Conservation (phyloP, 2,888 invertebrate genomes). For the Isoperla grammatica region DNA sequence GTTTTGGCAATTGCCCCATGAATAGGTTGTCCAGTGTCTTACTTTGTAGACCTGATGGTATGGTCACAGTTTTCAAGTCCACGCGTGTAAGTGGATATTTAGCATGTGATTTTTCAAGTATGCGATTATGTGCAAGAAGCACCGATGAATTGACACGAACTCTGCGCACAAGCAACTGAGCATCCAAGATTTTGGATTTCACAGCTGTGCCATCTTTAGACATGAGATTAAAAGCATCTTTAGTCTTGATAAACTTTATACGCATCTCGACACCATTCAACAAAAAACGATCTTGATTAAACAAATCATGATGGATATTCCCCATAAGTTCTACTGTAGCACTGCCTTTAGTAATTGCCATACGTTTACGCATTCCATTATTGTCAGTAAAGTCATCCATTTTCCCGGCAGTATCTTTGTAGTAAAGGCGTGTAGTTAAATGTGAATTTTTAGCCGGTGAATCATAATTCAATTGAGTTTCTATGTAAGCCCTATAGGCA, state of each 20-base stretch:
- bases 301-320: not conserved
- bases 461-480: conserved; percentile 25
- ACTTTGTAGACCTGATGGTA: conserved; percentile 28
- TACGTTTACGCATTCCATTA: not conserved
- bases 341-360: not conserved
- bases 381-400: conserved; percentile 1
- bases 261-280: conserved; percentile 19
- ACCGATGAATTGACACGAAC: conserved; percentile 30
- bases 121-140: conserved; percentile 30
- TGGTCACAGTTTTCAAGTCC: conserved; percentile 31
- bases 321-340: conserved; percentile 12
- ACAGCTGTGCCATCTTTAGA: not conserved
- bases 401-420: conserved; percentile 5
- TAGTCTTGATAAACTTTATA: conserved; percentile 2
- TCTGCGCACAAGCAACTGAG: conserved; percentile 30
- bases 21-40: conserved; percentile 34
- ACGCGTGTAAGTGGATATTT: conserved; percentile 31
- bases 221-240: conserved; percentile 11
- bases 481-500: conserved; percentile 34
- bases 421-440: not conserved
- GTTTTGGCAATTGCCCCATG: conserved; percentile 30
- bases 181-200: conserved; percentile 31
- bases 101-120: conserved; percentile 27
- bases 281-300: conserved; percentile 13
- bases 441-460: not conserved